phyloP scores from a whole-genome alignment of 2,113 vertebrate genomes.

The Channa maculata region DNA sequence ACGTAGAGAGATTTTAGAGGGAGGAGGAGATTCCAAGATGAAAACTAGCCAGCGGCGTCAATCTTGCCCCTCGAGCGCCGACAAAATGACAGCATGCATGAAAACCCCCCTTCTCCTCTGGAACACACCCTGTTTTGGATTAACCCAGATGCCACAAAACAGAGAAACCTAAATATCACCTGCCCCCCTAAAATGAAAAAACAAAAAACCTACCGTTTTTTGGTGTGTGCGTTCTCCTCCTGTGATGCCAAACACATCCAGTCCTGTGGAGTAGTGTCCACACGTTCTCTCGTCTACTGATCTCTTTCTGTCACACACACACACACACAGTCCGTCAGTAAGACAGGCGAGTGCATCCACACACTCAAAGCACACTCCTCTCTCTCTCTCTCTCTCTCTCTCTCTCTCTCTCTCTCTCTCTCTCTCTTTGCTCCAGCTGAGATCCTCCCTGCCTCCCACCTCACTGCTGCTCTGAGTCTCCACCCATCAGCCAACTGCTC shows the following conservation, averaged over 20 bases:
- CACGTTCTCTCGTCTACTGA: constrained; percentile 34
- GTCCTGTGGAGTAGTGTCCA: constrained; percentile 65
- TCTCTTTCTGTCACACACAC: constrained; percentile 49
- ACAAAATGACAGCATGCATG: constrained; percentile 59
- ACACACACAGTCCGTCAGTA: constrained; percentile 42
- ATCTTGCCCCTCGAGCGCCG: constrained; percentile 40
- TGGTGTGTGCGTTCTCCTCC: constrained; percentile 19
- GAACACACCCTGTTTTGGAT: constrained; percentile 67
- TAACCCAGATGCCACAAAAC: constrained; percentile 36
- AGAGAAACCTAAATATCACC: background rate
- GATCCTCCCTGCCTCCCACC: constrained; percentile 67
- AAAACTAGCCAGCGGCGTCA: constrained; percentile 56
- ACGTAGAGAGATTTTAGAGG: constrained; percentile 43
- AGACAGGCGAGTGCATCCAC: constrained; percentile 58
- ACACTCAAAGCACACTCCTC: constrained; percentile 56
- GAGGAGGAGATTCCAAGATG: constrained; percentile 73
- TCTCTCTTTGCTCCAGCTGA: constrained; percentile 62
- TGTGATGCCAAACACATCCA: constrained; percentile 57
- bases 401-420: constrained; percentile 42
- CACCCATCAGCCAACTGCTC: constrained; percentile 74
- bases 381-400: too few relatives aligned
- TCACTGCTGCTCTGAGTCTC: constrained; percentile 74
- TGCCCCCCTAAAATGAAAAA: background rate
- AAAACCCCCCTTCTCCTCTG: constrained; percentile 11
- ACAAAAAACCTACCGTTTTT: constrained; percentile 53